Conservation (phyloP, 2,113 vertebrate species). For the Lanius ludovicianus region DNA sequence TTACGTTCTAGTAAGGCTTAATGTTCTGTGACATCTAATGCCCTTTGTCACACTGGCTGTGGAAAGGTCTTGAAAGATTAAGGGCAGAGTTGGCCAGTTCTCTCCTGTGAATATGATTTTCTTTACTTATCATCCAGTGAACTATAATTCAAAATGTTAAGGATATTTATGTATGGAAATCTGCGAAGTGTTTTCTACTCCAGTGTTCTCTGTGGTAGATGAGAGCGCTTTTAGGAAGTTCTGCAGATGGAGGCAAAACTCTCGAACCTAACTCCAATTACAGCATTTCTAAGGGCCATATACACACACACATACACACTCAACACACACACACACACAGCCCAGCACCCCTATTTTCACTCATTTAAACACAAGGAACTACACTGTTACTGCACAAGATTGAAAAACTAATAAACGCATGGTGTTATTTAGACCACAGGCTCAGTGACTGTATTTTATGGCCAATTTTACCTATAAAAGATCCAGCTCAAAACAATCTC, state of each 20-base stretch:
- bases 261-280: conserved; percentile 75
- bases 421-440: conserved; percentile 62
- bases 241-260: conserved; percentile 71
- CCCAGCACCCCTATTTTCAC: conserved; percentile 60
- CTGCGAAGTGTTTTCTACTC: conserved; percentile 25
- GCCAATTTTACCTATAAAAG: conserved; percentile 68
- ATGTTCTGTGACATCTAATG: conserved; percentile 36
- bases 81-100: conserved; percentile 60
- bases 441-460: conserved; percentile 71
- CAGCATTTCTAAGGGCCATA: conserved; percentile 72
- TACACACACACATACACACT: conserved; percentile 65
- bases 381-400: conserved; percentile 75
- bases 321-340: conserved; percentile 58
- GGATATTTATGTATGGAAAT: conserved; percentile 20
- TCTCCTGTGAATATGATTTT: neutral
- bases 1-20: conserved; percentile 27
- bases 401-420: conserved; percentile 64
- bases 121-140: conserved; percentile 9
- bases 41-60: neutral
- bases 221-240: conserved; percentile 53
- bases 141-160: conserved; percentile 11
- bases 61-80: conserved; percentile 32
- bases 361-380: conserved; percentile 73
- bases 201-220: conserved; percentile 41
- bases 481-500: conserved; percentile 57